Base-by-base conservation (phyloP, 2,113 vertebrate species). In the Hylia prasina region DNA sequence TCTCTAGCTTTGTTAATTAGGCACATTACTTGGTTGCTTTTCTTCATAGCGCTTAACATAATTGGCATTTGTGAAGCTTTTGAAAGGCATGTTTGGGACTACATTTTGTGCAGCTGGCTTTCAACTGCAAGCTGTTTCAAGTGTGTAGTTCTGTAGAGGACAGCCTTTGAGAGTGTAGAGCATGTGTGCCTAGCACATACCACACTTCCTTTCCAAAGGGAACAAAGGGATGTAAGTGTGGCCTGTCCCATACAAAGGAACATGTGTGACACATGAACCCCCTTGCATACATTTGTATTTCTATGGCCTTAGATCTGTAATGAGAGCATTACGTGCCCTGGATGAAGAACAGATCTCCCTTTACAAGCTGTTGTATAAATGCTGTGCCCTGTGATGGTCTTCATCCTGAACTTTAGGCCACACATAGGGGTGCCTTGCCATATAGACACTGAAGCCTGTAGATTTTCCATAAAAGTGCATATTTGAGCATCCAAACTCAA, bases 1-100 rank as follows among this genome's bases (percentile, higher is more conserved):
- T 88, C 93, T 82, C 87, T 57, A 84, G 79, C 82, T 90, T 85
- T 89, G 81, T 86, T 86, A 96, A 94, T 96, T 87, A 84, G 85
- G 51, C 81, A 60, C 89, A 94, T 91, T 90, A 88, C 60, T 92
- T 86, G 28, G 82, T 85, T 88, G 72, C 81, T 83, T 96, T 95
- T 84, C 81, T 85, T 47, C 77, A 37, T 75, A 92, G 18, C 4
- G 1, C 89, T 92, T 92, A 93, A 84, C 63, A 73, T 73, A 92
- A 87, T 73, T 91, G 83, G 69, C 60, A 86, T 90, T 95, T 93
- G 70, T 58, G 35, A 93, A 89, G 84, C 88, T 66, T 94, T 87
- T 90, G 64, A 91, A 93, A 93, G 50, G 68, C 78, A n/a, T 81
- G n/a, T 90, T 90, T 87, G 85, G 87, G 89, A 80, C 82, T 91